phyloP scores from a whole-genome alignment of 2,797 vertebrate genomes.

The Tenualosa thibaudeaui region DNA sequence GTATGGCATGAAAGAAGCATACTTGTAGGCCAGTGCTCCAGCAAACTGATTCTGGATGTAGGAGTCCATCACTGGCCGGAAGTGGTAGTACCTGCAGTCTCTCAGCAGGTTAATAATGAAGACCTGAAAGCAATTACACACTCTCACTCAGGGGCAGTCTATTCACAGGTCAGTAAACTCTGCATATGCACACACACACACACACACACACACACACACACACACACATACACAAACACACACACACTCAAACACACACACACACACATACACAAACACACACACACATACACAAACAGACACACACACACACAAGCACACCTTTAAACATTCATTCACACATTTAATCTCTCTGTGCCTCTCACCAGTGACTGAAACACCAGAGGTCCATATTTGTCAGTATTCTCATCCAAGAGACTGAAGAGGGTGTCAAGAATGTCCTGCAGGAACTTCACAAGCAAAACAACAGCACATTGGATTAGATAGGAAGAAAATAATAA shows the following conservation, averaged over 20 bases:
- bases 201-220: not conserved
- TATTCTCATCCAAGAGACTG: slow-evolving; percentile 98
- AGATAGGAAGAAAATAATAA: not conserved
- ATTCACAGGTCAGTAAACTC: slow-evolving; percentile 2
- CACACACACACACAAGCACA: not conserved
- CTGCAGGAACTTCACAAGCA: slow-evolving; percentile 87
- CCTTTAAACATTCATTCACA: not conserved
- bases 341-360: slow-evolving; percentile 23
- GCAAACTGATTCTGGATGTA: slow-evolving; percentile 99
- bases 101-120: slow-evolving; percentile 98
- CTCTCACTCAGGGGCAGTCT: not conserved
- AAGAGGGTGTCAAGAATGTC: slow-evolving; percentile 97
- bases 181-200: slow-evolving; percentile 1
- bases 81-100: slow-evolving; percentile 98
- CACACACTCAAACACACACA: not conserved
- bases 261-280: slow-evolving; percentile 1
- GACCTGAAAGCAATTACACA: slow-evolving; percentile 74
- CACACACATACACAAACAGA: not conserved
- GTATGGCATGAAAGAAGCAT: slow-evolving; percentile 46
- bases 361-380: slow-evolving; percentile 99
- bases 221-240: slow-evolving; percentile 2
- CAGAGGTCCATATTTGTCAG: slow-evolving; percentile 95
- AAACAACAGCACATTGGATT: not conserved
- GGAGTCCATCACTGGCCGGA: slow-evolving; percentile 96
- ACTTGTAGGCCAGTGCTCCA: slow-evolving; percentile 98